Base-by-base conservation (phyloP, 64 coral and sea anemone species). In the Porites lutea region DNA sequence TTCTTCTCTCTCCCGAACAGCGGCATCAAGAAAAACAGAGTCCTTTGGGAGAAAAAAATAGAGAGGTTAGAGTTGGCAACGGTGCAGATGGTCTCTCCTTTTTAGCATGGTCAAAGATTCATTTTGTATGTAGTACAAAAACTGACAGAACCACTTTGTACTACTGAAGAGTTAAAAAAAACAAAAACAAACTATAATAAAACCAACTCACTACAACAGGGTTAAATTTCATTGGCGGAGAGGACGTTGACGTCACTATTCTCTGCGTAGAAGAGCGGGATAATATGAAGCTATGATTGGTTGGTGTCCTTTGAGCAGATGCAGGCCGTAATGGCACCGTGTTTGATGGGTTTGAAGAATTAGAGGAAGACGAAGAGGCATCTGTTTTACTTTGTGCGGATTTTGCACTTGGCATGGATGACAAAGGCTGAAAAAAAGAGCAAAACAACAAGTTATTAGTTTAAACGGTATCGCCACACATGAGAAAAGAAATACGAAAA, bases 161-260 rank as follows among this genome's bases (percentile, higher is more conserved):
- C 27, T 37, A 37, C 27, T 37, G 27, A 37, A 37, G 27, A 37
- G 27, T 37, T 19, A 13, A 14, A 16, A 4, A 14, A 14, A 65
- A 13, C 1, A 16, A 4, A 14, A 14, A 65, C 62, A 13, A 13
- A 65, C 5, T 2, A 18, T 21, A 70, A 70, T 9, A 70, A 70
- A n/a, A 14, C 7, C n/a, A 19, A 96, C 92, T 37, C 54, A 97
- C 95, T 71, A 97, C 95, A 20, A 97, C 92, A 67, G 95, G 95
- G 51, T 97, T 97, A 59, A 97, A 97, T 87, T 97, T 97, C 95
- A 97, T 97, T 94, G 95, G 95, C 37, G 95, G 95, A 94, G 95
- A 97, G 5, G 88, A 97, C 14, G 92, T 87, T 82, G 95, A 97
- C 59, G 92, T 88, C 88, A 97, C 88, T 23, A 97, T 94, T 61